Evolutionary conservation across 2,113 vertebrate genomes (phyloP), one percentile per base, ranked within the genome.

Genomic region (Leptodactylus fuscus): DNA sequence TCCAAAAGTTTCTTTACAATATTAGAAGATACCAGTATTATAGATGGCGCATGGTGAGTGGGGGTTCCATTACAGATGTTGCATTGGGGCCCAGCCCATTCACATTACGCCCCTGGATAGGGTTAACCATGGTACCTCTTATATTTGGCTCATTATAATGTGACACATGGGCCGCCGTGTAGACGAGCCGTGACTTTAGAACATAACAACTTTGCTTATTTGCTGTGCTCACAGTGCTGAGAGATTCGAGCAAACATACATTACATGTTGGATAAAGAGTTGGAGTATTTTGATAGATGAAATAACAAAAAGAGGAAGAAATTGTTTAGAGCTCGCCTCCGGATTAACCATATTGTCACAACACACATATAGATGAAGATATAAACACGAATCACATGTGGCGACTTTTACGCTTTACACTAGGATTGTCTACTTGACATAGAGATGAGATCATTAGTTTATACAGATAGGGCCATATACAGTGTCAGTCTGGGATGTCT

Each of bases 261-360:
- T 51, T 10, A 11, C 46, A 32, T 76, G 16, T 29, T 76, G 32
- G 51, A 16, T 22, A 32, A 32, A 51, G 48, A 6, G 24, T 36
- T 16, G 11, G n/a, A 51, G 29, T 34, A 32, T 76, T 51, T 34
- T 51, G 46, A 76, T 75, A 75, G 46, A 49, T 76, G 46, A 41
- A 51, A 51, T 53, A 76, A 76, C 74, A 76, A 51, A 41, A 51
- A 51, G 24, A 51, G 74, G 46, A 76, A 76, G 74, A 51, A 76
- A 76, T 18, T 32, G 74, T 76, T 76, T 76, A 76, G 3, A 51
- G 1, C 27, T 1, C 1, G 74, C 6, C 9, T 76, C 46, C 48
- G 48, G 74, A 51, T 51, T 29, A 32, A 3, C 15, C 48, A 49
- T 32, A 75, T 49, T 75, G 74, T 76, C 74, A 51, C 74, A 76